Evolutionary conservation across 2,797 vertebrate genomes (phyloP), one percentile per base, ranked within the genome.

Genomic region (Gallinago stenura): DNA sequence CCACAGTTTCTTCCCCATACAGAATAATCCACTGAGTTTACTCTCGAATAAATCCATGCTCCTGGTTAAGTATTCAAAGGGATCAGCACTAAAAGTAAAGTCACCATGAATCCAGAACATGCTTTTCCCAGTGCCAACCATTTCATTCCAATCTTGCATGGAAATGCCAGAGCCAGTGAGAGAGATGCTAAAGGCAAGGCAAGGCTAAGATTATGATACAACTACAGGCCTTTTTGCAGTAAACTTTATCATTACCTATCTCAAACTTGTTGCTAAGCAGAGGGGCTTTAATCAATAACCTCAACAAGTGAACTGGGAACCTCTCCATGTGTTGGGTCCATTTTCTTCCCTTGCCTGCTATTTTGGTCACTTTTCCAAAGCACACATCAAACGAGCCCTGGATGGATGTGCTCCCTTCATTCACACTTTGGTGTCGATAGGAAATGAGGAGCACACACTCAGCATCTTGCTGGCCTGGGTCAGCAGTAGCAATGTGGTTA

Each of bases 341-440:
- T 83, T 91, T 93, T 80, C 39, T 87, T 91, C 64, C 64, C 51
- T 88, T 77, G 21, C 35, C 31, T 92, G 75, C 87, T 95, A 53
- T 94, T 95, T 87, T 54, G 75, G 84, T 95, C 75, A 15, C 21
- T 85, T 92, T 77, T 83, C 87, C 82, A 83, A 87, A 70, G 58
- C 48, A 56, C 1, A 1, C 21, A 12, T 66, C 62, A 48, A 79
- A 58, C 3, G 0, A 83, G 54, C 39, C 75, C 43, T 76, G 68
- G 60, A 9, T 73, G 78, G 70, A 83, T 70, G 51, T 4, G 8
- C 76, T 84, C 57, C 60, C 71, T 53, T 92, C 87, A 89, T 95
- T 95, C 87, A 73, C 93, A 87, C 95, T 85, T 91, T 0, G 0
- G 20, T 60, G 56, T 60, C 4, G 4, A 33, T 20, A 91, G 94